Base-by-base conservation (phyloP, 2,113 vertebrate species). In the Chascanopsetta lugubris region DNA sequence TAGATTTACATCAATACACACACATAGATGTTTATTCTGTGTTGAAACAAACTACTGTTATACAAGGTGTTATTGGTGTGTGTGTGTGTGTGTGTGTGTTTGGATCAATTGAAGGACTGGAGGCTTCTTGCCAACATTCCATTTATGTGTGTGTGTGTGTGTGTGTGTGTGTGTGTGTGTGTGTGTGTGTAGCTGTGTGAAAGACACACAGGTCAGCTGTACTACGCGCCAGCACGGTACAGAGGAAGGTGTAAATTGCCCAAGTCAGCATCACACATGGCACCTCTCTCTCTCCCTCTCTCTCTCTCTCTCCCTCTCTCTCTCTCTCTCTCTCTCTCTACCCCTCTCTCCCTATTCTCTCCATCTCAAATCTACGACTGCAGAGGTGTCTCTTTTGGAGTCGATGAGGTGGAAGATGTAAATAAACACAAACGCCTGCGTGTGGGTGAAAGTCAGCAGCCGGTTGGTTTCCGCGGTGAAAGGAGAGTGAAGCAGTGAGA, bases 251-350 rank as follows among this genome's bases (percentile, higher is more conserved):
- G 69, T 66, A 79, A 85, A 85, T 38, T 7, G 83, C 75, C 27
- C 61, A 48, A 60, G 8, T 87, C 82, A 81, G 79, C 82, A 6
- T 61, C 68, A 55, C 73, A 80, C 56, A 46, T 22, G n/a, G 38
- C 69, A 55, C 59, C 13, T 21, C 56, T 34, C 32, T 26, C 20
- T 42, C 51, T 24, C 43, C 27, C 32, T 34, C 48, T 47, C 43
- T 71, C 49, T 62, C 21, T 15, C 2, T 58, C 12, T 20, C 55
- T 27, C 13, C 20, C 55, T 32, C 30, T 26, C 20, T 50, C 46
- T 24, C 36, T 32, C 25, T 34, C 48, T 47, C 30, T 71, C 49
- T 59, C 8, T 21, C 56, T 25, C 17, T 47, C 68, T 8, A 40
- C 15, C 3, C 1, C 6, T 34, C 32, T 51, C 8, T 21, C n/a